Percentiles rank a stretch among this genome's conserved stretches.
Evolutionary conservation across 2,888 invertebrate genomes (phyloP).

Genomic region (Notocelia uddmanniana): DNA sequence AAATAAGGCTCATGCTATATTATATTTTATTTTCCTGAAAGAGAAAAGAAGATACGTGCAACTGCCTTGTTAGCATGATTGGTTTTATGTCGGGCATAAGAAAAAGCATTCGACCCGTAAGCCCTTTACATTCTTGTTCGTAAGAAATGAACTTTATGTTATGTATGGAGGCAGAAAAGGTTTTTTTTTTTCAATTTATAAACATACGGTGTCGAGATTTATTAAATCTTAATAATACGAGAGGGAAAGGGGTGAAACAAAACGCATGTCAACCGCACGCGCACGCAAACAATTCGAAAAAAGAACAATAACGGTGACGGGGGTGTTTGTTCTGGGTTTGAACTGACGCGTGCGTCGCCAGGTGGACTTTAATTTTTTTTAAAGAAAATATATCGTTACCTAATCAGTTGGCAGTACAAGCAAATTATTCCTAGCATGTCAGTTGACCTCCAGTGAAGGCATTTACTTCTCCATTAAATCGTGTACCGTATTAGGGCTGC

Average conservation of each 20-base stretch:
- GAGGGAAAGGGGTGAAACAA: conserved; percentile 30
- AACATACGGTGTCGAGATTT: background rate
- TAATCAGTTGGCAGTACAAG: too few relatives aligned
- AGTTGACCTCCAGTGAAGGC: too few relatives aligned
- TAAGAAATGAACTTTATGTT: background rate
- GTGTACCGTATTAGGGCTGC: too few relatives aligned
- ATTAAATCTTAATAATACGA: conserved; percentile 6
- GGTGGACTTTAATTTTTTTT: conserved; percentile 25
- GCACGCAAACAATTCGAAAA: conserved; percentile 49
- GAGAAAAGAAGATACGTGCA: too few relatives aligned
- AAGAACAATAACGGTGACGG: conserved; percentile 52
- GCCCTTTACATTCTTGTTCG: too few relatives aligned
- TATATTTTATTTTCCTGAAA: too few relatives aligned
- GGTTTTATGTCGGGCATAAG: too few relatives aligned
- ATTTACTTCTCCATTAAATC: too few relatives aligned
- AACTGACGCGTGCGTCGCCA: conserved; percentile 49
- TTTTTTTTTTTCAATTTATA: background rate
- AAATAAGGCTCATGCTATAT: background rate
- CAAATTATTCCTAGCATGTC: too few relatives aligned
- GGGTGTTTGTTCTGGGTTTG: conserved; percentile 45
- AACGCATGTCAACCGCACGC: conserved; percentile 50
- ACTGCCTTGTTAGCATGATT: too few relatives aligned
- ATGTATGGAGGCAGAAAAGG: background rate
- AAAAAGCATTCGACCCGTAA: too few relatives aligned
- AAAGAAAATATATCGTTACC: too few relatives aligned